Evolutionary conservation across 2,797 vertebrate genomes (phyloP).

Genomic region (Sebastes paucispinis): DNA sequence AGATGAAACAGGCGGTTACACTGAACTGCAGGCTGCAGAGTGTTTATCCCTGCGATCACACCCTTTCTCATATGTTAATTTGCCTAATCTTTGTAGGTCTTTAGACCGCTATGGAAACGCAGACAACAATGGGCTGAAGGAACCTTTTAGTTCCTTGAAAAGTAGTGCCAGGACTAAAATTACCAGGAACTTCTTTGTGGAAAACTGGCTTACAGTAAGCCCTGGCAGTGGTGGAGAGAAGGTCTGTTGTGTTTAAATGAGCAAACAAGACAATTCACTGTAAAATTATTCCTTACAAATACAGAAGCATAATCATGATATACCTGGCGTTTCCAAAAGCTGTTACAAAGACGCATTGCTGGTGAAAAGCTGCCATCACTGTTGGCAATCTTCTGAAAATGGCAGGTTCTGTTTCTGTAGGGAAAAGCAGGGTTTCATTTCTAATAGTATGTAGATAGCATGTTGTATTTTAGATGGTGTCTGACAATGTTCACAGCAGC

Average conservation of each 20-base stretch:
- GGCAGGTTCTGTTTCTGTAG: constrained; percentile 84
- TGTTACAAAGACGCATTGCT: constrained; percentile 91
- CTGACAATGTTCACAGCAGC: not conserved
- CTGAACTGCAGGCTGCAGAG: too few species aligned
- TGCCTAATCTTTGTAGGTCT: too few species aligned
- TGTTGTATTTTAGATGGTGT: not conserved
- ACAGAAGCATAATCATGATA: not conserved
- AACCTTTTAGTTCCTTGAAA: too few species aligned
- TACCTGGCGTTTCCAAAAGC: constrained; percentile 95
- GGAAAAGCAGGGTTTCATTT: not conserved
- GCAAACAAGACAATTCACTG: not conserved
- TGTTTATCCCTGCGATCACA: too few species aligned
- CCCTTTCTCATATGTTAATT: too few species aligned
- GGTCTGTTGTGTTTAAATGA: not conserved
- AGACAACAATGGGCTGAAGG: too few species aligned
- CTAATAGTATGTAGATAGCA: not conserved
- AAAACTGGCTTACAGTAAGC: too few species aligned
- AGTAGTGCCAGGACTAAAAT: not conserved
- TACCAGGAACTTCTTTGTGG: not conserved
- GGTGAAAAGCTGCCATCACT: constrained; percentile 65
- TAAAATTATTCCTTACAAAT: not conserved
- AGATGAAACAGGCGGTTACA: too few species aligned
- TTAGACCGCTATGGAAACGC: too few species aligned
- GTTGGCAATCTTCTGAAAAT: constrained; percentile 73
- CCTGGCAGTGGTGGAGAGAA: not conserved